A percentile compares a stretch with the other conserved stretches of the same genome.
These are phyloP conservation scores for Gallinago undulata DNA, from an alignment of 2,113 vertebrate genomes.

Conservation along the genomic window DNA sequence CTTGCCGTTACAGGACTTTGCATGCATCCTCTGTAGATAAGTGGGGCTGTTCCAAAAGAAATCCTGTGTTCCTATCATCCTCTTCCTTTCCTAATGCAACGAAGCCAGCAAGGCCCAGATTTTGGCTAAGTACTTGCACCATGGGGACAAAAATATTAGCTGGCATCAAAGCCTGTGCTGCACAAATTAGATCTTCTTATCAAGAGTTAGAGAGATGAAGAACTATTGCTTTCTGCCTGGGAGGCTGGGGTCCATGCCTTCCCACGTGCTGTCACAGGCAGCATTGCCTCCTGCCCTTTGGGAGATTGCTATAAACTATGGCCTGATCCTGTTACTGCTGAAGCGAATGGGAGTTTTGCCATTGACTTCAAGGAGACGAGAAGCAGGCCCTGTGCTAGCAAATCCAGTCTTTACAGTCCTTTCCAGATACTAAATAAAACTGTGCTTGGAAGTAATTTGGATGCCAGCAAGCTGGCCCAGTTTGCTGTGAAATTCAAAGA, in stretches of 20 bases:
- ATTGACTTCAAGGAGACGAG: conserved; percentile 42
- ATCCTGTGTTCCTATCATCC: background rate
- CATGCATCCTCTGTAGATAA: background rate
- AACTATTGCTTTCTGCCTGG: background rate
- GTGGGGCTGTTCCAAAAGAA: background rate
- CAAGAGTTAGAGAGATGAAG: conserved; percentile 27
- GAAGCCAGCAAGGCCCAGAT: background rate
- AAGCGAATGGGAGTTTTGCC: conserved; percentile 42
- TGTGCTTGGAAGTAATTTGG: conserved; percentile 59
- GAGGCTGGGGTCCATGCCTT: background rate
- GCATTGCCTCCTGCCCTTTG: background rate
- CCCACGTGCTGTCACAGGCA: background rate
- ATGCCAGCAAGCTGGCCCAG: conserved; percentile 61
- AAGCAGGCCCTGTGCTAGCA: conserved; percentile 21
- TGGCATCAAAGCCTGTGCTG: background rate
- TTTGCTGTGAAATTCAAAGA: conserved; percentile 68
- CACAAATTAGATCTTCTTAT: conserved; percentile 44
- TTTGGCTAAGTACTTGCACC: background rate
- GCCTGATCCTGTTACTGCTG: background rate
- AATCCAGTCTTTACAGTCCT: conserved; percentile 54
- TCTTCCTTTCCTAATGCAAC: background rate
- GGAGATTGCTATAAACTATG: conserved; percentile 5
- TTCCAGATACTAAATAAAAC: conserved; percentile 57
- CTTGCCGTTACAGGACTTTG: background rate
- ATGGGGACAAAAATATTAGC: background rate